Percentiles rank a stretch among this genome's conserved stretches.
Evolutionary conservation across 2,113 vertebrate species (phyloP).

Genomic region (Coptodon bakossiorum): DNA sequence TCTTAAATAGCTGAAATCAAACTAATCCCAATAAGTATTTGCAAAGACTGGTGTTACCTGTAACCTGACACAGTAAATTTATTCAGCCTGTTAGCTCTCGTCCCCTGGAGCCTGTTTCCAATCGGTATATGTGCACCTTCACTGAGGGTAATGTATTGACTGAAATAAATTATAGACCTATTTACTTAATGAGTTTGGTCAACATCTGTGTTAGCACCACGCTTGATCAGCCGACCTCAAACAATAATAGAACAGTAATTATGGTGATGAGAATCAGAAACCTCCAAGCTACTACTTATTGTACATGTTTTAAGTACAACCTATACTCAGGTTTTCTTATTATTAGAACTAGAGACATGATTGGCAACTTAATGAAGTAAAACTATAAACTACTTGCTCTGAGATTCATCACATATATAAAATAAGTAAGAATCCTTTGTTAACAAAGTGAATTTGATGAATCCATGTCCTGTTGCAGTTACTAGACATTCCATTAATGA

Average conservation of each 20-base stretch:
- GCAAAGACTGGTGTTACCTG: slow-evolving; percentile 30
- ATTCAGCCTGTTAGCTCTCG: slow-evolving; percentile 15
- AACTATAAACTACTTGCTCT: not conserved
- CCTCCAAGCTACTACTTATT: not conserved
- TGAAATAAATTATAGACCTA: slow-evolving; percentile 53
- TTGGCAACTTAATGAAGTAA: not conserved
- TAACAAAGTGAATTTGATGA: not conserved
- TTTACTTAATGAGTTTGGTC: slow-evolving; percentile 54
- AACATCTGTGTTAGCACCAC: slow-evolving; percentile 31
- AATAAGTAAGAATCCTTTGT: not conserved
- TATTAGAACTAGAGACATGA: not conserved
- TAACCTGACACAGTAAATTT: slow-evolving; percentile 28
- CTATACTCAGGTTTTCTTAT: not conserved
- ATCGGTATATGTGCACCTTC: slow-evolving; percentile 21
- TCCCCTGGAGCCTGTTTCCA: slow-evolving; percentile 4
- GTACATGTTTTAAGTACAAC: not conserved
- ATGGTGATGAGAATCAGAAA: not conserved
- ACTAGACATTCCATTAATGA: not conserved
- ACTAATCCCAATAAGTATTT: slow-evolving; percentile 34
- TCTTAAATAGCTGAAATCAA: slow-evolving; percentile 19
- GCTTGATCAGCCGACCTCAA: not conserved
- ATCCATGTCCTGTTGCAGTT: not conserved
- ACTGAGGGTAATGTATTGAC: slow-evolving; percentile 33
- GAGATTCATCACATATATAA: not conserved
- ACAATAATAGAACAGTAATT: not conserved